Conservation (phyloP, 1,140 invertebrate genomes). For the Sitophilus oryzae region DNA sequence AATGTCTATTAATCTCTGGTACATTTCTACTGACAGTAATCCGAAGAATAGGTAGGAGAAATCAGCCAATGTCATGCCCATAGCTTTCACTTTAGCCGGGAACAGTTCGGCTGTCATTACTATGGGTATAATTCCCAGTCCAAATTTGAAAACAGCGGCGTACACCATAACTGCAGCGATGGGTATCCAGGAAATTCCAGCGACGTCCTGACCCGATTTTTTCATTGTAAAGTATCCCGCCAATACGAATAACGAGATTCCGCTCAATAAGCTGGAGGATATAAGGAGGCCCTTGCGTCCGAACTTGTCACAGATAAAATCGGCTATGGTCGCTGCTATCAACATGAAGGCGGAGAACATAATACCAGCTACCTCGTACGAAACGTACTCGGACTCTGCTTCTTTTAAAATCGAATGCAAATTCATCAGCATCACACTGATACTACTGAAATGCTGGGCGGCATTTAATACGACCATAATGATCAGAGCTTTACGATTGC, state of each 20-base stretch:
- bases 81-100: constrained; percentile 55
- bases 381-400: constrained; percentile 34
- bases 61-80: constrained; percentile 41
- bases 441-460: constrained; percentile 50
- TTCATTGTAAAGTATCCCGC: constrained; percentile 40
- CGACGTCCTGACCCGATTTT: constrained; percentile 26
- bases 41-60: constrained; percentile 42
- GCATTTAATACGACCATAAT: constrained; percentile 49
- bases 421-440: constrained; percentile 55
- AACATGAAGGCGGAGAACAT: constrained; percentile 38
- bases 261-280: constrained; percentile 33
- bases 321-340: constrained; percentile 30
- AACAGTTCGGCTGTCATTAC: constrained; percentile 64
- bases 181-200: constrained; percentile 33
- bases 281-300: constrained; percentile 38
- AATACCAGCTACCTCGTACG: constrained; percentile 34
- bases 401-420: constrained; percentile 46
- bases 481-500: constrained; percentile 33
- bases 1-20: constrained; percentile 45
- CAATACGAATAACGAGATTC: constrained; percentile 30
- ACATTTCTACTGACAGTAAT: constrained; percentile 63
- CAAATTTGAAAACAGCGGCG: constrained; percentile 37
- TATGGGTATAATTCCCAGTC: constrained; percentile 57
- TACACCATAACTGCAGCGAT: constrained; percentile 38
- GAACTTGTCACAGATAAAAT: constrained; percentile 34